These are phyloP conservation scores for Helobdella robusta DNA, from an alignment of 2,888 invertebrate species.

Conservation along the genomic window DNA sequence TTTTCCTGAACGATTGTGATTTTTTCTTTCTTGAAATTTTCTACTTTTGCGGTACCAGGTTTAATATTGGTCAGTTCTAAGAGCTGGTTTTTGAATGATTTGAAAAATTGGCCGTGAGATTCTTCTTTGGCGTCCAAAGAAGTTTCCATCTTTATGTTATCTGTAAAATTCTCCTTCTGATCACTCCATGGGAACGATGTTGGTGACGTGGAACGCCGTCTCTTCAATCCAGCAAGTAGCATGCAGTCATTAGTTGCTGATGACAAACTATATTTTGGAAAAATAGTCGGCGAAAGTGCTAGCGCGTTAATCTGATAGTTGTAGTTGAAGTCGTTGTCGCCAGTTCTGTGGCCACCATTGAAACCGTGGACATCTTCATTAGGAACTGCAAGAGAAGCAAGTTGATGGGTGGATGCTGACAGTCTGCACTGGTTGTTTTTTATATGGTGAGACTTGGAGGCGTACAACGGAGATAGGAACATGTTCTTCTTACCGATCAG, in stretches of 20 bases:
- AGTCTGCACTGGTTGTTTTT: constrained; percentile 4
- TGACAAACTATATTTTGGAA: not conserved
- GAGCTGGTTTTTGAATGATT: no score
- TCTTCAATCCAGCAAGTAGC: no score
- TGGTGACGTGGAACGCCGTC: not conserved
- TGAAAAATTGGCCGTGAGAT: no score
- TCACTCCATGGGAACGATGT: not conserved
- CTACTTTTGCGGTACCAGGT: not conserved
- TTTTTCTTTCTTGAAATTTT: not conserved
- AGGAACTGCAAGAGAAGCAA: no score
- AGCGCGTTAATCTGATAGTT: constrained; percentile 39
- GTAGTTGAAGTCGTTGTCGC: not conserved
- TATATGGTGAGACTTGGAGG: constrained; percentile 16
- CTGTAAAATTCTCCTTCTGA: no score
- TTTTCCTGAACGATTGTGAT: not conserved
- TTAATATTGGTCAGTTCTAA: not conserved
- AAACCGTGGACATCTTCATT: no score
- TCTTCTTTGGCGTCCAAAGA: not conserved
- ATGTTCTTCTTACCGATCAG: constrained; percentile 3
- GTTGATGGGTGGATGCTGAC: not conserved
- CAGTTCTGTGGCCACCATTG: no score
- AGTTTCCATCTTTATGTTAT: no score
- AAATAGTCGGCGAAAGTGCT: constrained; percentile 39
- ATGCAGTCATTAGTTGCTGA: not conserved
- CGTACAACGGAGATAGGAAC: constrained; percentile 12